Evolutionary conservation across 37 sponge, comb jelly and placozoan species (phyloP), one percentile per base, ranked within the genome.

Genomic region (Halisarca cf. caerulea): DNA sequence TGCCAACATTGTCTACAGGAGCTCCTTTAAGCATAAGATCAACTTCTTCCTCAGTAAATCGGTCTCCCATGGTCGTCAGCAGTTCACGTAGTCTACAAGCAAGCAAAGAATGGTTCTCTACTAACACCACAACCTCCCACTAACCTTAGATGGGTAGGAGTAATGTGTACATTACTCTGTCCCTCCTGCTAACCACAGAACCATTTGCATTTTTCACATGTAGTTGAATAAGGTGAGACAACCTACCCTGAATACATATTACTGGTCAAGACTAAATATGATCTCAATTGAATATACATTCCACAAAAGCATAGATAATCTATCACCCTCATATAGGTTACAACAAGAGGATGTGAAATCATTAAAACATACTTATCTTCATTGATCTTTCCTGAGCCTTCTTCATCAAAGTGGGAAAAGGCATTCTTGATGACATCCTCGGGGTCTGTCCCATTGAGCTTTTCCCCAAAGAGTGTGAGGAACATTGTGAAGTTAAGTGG

Each of bases 401-500:
- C 99, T 51, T 98, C 99, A 64, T 98, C 99, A 84, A 98, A 98
- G 36, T 94, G 94, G 35, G 93, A 96, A 88, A 98, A 98, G 4
- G 99, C 99, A 88, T 98, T 98, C 30, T 92, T 84, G 68, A 98
- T 98, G 33, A 98, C 99, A 84, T 98, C 99, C 73, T 98, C 99
- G 0, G 99, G 99, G 58, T 98, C 99, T 83, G 99, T 98, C 27
- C 97, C 99, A 58, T 93, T 98, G 3, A 98, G 83, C 66, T 98
- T 98, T 82, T 99, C 99, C 53, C 99, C 99, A 78, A 96, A 99
- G 34, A 99, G 82, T 8, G 99, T 99, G 27, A 99, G 89, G 75
- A 99, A 99, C 99, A 99, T 99, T 71, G 99, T 99, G 91, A 99
- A 99, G 86, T 99, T 99, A 69, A 99, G 96, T 9, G 97, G 99